Evolutionary conservation across 1,140 invertebrate genomes (phyloP), one percentile per base, ranked within the genome.

Genomic region (Goniozus legneri): DNA sequence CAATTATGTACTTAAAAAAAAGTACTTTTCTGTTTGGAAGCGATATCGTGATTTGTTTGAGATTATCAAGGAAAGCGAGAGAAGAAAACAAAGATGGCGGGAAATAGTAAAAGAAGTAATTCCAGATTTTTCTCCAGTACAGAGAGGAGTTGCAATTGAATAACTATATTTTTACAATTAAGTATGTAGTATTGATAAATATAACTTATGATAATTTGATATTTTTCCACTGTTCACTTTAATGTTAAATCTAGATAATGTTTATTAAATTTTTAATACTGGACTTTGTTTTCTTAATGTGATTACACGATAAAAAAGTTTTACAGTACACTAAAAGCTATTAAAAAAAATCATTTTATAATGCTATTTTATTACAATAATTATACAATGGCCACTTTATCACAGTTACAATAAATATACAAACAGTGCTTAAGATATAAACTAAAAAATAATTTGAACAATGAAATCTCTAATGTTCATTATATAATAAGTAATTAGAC

Each of bases 341-440:
- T 13, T n/a, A 38, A 46, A 4, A 43, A 33, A 37, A 19, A 40
- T 13, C 31, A 10, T 22, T 46, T 45, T 4, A 31, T 49, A 37
- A 39, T 37, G 21, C 24, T 46, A 56, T 3, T 39, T 60, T 53
- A 58, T 52, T 50, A 40, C 27, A 30, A 49, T 53, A 47, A 14
- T 57, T 37, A 30, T 56, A 57, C 51, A 60, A 61, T 61, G 48
- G 55, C 52, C 49, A 50, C 35, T 65, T 67, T 70, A 70, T 70
- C 66, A 69, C 67, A 70, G 66, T 67, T 67, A 64, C 45, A 67
- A 62, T 69, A 56, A 59, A 62, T 58, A 58, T 59, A 45, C 19
- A 54, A 50, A 52, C 44, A 24, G 44, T 58, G 49, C 47, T 45
- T 18, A 33, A 46, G 41, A 44, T 14, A 24, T 37, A 30, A 54